Percentiles rank a stretch among this genome's conserved stretches.
Conservation (phyloP, 2,888 invertebrate genomes). For the Frankliniella intonsa region DNA sequence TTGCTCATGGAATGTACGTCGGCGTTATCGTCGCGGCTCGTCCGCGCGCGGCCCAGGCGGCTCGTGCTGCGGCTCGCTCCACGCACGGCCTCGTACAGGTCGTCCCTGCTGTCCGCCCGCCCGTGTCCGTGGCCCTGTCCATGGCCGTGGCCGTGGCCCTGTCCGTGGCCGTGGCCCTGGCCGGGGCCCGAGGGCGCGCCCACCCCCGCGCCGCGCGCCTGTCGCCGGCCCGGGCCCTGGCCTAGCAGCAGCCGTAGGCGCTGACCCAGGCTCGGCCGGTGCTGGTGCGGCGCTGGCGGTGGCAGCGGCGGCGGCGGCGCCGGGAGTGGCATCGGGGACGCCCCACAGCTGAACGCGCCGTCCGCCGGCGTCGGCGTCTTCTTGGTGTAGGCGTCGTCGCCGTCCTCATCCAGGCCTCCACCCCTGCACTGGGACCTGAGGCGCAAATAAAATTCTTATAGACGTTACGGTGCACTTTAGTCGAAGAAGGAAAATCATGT, state of each 20-base stretch:
- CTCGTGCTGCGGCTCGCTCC: slow-evolving; percentile 42
- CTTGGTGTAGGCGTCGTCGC: slow-evolving; percentile 32
- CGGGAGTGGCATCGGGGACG: background rate
- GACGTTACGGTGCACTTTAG: no score
- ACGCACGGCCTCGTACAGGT: slow-evolving; percentile 39
- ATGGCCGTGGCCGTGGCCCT: slow-evolving; percentile 11
- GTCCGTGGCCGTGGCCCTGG: slow-evolving; percentile 19
- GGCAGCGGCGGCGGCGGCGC: background rate
- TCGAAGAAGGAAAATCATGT: no score
- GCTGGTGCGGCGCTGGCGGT: background rate
- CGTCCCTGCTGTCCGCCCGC: slow-evolving; percentile 20
- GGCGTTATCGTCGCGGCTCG: slow-evolving; percentile 62
- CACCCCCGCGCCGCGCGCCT: background rate
- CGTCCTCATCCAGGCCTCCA: background rate
- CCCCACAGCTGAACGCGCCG: background rate
- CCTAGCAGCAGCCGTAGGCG: background rate
- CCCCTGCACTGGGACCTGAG: background rate
- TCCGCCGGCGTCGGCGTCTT: background rate
- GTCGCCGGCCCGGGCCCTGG: background rate
- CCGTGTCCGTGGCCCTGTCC: background rate
- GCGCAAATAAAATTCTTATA: background rate
- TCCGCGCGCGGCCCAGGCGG: slow-evolving; percentile 52
- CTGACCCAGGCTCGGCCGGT: background rate
- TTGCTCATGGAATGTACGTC: slow-evolving; percentile 82
- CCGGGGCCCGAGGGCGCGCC: background rate